Conservation (phyloP, 2,888 invertebrate species). For the Meiosimyza platycephala region DNA sequence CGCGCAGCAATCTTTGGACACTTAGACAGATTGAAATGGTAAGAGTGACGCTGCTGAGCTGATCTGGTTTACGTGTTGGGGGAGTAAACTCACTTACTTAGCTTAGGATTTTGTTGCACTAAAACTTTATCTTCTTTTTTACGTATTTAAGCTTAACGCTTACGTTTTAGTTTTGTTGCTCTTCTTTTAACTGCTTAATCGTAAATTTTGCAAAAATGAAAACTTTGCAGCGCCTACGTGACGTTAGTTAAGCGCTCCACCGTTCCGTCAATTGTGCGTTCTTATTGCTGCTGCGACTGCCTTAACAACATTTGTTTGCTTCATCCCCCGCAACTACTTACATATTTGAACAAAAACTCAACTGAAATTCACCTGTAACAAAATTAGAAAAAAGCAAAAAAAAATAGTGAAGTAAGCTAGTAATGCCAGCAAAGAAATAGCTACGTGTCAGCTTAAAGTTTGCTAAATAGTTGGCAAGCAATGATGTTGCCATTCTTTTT, state of each 20-base stretch:
- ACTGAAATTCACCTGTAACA: too few species aligned
- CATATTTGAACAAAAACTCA: too few species aligned
- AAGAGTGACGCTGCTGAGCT: slow-evolving; percentile 50
- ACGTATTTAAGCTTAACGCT: slow-evolving; percentile 14
- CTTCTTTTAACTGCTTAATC: slow-evolving; percentile 45
- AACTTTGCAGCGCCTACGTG: slow-evolving; percentile 63
- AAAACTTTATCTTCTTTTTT: slow-evolving; percentile 54
- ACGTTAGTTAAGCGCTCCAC: slow-evolving; percentile 52
- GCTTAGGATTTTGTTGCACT: slow-evolving; percentile 55
- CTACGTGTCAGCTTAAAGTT: slow-evolving; percentile 48
- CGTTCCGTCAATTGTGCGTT: too few species aligned
- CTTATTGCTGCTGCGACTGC: too few species aligned
- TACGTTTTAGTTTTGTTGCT: not conserved
- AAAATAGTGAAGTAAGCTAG: not conserved
- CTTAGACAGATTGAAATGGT: not conserved
- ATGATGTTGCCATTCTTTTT: slow-evolving; percentile 14
- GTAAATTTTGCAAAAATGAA: slow-evolving; percentile 57
- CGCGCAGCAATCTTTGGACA: not conserved
- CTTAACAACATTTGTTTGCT: too few species aligned
- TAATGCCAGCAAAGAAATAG: slow-evolving; percentile 35
- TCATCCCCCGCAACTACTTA: too few species aligned
- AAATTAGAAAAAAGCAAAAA: not conserved
- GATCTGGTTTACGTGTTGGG: slow-evolving; percentile 62
- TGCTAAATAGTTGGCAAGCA: slow-evolving; percentile 31
- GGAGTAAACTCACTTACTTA: slow-evolving; percentile 57